phyloP scores from a whole-genome alignment of 2,113 vertebrate species.

The Panthera tigris region DNA sequence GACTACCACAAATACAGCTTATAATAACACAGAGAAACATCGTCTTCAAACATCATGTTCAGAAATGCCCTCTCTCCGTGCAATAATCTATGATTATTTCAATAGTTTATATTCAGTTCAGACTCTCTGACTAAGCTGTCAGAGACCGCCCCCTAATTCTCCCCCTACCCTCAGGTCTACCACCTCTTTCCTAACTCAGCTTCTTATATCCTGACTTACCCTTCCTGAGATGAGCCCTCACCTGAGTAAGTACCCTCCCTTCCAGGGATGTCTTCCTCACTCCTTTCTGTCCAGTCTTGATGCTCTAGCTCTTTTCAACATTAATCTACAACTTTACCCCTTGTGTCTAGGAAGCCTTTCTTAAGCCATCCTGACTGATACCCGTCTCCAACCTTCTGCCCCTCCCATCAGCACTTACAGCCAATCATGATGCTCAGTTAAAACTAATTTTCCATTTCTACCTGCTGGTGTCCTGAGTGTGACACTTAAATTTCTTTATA shows the following conservation, averaged over 20 bases:
- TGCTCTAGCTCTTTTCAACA: background rate
- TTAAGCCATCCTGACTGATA: background rate
- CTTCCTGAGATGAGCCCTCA: background rate
- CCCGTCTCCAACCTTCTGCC: background rate
- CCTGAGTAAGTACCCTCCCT: background rate
- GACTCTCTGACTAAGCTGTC: background rate
- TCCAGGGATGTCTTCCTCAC: background rate
- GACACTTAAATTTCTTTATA: conserved; percentile 12
- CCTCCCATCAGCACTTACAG: background rate
- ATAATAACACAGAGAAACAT: background rate
- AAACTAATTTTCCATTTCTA: conserved; percentile 16
- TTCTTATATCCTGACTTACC: background rate
- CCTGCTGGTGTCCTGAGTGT: background rate
- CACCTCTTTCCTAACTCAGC: background rate
- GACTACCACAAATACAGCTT: background rate
- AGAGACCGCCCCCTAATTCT: background rate
- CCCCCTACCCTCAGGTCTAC: background rate
- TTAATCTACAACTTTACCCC: background rate
- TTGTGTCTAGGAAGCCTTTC: background rate
- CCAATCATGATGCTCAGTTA: background rate
- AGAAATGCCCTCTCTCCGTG: background rate
- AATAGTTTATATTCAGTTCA: background rate
- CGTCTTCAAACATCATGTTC: background rate
- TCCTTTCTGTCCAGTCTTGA: background rate
- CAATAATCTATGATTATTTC: background rate